Conservation (phyloP, 2,888 invertebrate genomes). For the Drosophila macrospina region DNA sequence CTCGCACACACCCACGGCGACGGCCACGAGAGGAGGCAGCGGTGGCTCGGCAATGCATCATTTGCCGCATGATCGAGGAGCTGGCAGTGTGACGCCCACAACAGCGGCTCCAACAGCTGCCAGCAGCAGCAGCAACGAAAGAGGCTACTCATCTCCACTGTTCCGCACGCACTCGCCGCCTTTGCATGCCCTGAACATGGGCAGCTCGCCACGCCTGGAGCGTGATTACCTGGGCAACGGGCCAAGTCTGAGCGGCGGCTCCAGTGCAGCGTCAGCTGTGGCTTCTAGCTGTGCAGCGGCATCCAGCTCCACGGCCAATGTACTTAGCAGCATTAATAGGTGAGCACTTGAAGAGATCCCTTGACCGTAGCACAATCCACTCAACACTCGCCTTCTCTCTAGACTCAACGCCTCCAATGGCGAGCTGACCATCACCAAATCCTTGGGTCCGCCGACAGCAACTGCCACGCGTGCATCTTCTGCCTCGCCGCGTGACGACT, state of each 20-base stretch:
- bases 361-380: too few relatives aligned
- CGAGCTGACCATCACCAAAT: constrained; percentile 93
- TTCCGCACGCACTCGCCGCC: constrained; percentile 72
- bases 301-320: constrained; percentile 79
- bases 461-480: constrained; percentile 76
- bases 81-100: constrained; percentile 56
- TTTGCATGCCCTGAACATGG: constrained; percentile 68
- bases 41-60: constrained; percentile 37
- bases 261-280: constrained; percentile 34
- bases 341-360: constrained; percentile 70
- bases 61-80: constrained; percentile 45
- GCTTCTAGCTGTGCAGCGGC: constrained; percentile 55
- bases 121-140: constrained; percentile 69
- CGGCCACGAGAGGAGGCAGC: constrained; percentile 56
- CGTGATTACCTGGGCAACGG: constrained; percentile 82
- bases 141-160: constrained; percentile 82
- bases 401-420: constrained; percentile 92
- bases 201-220: constrained; percentile 76
- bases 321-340: constrained; percentile 90
- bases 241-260: constrained; percentile 52
- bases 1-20: constrained; percentile 75
- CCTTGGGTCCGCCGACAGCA: constrained; percentile 87
- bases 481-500: constrained; percentile 76
- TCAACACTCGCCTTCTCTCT: not conserved
- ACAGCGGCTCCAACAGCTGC: constrained; percentile 42